Conservation (phyloP, 2,113 vertebrate genomes). For the Nesoenas mayeri region DNA sequence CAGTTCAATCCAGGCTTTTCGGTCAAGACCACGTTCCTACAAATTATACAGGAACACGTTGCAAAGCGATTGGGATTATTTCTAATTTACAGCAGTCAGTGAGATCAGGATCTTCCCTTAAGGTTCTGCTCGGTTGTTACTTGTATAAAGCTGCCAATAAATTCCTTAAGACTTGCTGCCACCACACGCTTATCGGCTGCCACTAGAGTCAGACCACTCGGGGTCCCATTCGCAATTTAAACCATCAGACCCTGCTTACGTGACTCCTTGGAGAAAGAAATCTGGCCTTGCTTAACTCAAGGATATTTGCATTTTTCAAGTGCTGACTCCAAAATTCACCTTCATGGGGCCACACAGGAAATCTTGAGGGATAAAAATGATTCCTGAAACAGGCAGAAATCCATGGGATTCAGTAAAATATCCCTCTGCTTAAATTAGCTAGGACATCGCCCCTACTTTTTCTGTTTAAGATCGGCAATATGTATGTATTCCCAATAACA, state of each 20-base stretch:
- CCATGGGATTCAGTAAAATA: background rate
- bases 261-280: background rate
- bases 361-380: background rate
- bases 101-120: background rate
- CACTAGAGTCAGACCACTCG: background rate
- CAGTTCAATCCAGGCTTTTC: background rate
- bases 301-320: background rate
- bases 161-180: background rate
- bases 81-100: background rate
- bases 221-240: background rate
- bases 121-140: conserved; percentile 13
- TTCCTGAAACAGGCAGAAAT: background rate
- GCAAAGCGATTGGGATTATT: background rate
- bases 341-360: background rate
- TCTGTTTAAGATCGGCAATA: background rate
- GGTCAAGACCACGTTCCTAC: background rate
- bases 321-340: background rate
- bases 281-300: background rate
- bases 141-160: background rate
- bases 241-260: background rate
- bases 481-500: background rate
- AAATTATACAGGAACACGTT: background rate
- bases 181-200: background rate
- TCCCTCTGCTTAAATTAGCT: background rate
- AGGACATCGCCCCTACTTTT: background rate